phyloP scores from a whole-genome alignment of 2,113 vertebrate genomes.

The Sarotherodon lohbergeri region DNA sequence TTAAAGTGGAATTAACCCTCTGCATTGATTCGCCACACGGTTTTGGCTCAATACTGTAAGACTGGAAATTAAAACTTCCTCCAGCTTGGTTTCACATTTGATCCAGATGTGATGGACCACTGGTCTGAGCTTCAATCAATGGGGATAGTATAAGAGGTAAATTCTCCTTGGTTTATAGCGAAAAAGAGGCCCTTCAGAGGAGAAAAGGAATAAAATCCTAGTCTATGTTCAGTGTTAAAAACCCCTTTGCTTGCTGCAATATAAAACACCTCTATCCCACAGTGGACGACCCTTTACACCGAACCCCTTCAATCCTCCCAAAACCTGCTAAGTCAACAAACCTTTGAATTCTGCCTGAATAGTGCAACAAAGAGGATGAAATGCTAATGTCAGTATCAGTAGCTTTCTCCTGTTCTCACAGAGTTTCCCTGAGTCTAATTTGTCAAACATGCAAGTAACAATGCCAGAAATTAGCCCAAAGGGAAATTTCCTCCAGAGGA shows the following conservation, averaged over 20 bases:
- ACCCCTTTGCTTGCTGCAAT: neutral
- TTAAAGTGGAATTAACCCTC: conserved; percentile 24
- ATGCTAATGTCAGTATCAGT: conserved; percentile 42
- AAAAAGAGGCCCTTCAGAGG: neutral
- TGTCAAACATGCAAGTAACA: conserved; percentile 65
- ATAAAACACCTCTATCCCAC: conserved; percentile 6
- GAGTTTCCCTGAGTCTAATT: conserved; percentile 55
- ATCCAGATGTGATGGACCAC: conserved; percentile 33
- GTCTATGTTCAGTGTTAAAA: conserved; percentile 7
- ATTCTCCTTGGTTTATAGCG: neutral
- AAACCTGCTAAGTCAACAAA: conserved; percentile 62
- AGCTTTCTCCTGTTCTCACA: neutral
- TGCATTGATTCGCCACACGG: conserved; percentile 26
- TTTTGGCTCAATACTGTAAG: conserved; percentile 3
- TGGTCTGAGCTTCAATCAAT: conserved; percentile 39
- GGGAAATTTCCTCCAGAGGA: conserved; percentile 58
- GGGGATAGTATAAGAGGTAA: neutral
- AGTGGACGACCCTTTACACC: conserved; percentile 34
- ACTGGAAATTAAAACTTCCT: conserved; percentile 39
- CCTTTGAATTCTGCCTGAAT: conserved; percentile 40
- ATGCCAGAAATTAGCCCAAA: conserved; percentile 58
- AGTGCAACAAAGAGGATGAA: conserved; percentile 26
- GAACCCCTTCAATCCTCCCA: conserved; percentile 31
- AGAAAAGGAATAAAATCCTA: neutral
- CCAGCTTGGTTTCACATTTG: conserved; percentile 22